Conservation (phyloP, 2,888 invertebrate species). For the Balanococcus diminutus region DNA sequence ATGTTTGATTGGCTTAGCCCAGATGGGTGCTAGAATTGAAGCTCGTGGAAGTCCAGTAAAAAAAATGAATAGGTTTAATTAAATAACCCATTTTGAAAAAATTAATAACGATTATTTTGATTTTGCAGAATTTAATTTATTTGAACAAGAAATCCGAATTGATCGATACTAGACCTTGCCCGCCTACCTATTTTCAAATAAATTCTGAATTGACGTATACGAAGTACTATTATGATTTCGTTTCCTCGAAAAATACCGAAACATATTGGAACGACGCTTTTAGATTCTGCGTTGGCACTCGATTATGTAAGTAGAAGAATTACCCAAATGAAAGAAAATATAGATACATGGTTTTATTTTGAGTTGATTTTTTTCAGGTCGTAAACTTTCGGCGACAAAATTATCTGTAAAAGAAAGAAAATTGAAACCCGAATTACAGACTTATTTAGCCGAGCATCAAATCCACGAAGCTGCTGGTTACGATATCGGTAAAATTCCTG, state of each 20-base stretch:
- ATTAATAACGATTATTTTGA: neutral
- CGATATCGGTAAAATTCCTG: conserved; percentile 71
- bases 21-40: conserved; percentile 50
- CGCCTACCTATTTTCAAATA: conserved; percentile 66
- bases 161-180: conserved; percentile 71
- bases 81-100: too few relatives aligned
- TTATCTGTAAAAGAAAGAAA: conserved; percentile 62
- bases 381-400: conserved; percentile 58
- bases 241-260: conserved; percentile 65
- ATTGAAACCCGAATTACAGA: conserved; percentile 63
- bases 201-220: conserved; percentile 67
- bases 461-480: conserved; percentile 63
- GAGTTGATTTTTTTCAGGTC: conserved; percentile 45
- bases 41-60: conserved; percentile 51
- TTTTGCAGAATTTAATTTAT: conserved; percentile 66
- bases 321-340: neutral
- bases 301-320: conserved; percentile 63
- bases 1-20: conserved; percentile 52
- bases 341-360: neutral
- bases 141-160: conserved; percentile 69
- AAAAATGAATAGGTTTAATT: neutral
- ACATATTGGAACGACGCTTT: conserved; percentile 74
- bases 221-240: conserved; percentile 66
- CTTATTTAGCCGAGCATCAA: conserved; percentile 62
- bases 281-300: conserved; percentile 71